Evolutionary conservation across 2,888 invertebrate genomes (phyloP).

Genomic region (Apoda limacodes): DNA sequence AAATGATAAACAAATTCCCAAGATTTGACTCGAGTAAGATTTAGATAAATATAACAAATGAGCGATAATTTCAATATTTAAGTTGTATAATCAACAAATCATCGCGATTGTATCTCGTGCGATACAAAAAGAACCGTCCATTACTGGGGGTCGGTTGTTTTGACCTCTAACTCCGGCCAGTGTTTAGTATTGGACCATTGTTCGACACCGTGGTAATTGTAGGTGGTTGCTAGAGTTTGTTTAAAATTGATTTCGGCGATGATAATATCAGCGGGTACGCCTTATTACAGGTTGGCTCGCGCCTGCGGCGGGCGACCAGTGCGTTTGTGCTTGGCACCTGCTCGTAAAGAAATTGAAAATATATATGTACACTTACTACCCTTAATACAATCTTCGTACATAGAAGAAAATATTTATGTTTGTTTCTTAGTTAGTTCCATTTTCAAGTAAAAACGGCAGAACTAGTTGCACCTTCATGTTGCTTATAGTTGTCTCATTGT

Average conservation of each 20-base stretch:
- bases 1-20: conserved; percentile 23
- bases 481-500: too few relatives aligned
- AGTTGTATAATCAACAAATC: conserved; percentile 63
- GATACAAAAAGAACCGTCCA: conserved; percentile 54
- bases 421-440: too few relatives aligned
- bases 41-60: conserved; percentile 56
- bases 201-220: conserved; percentile 58
- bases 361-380: too few relatives aligned
- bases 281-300: conserved; percentile 43
- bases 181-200: conserved; percentile 35
- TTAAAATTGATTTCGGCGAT: conserved; percentile 66
- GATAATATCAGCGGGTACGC: conserved; percentile 34
- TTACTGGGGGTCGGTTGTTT: conserved; percentile 35
- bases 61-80: conserved; percentile 66
- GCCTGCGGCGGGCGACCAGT: conserved; percentile 12
- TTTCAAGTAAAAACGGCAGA: too few relatives aligned
- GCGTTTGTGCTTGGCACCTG: too few relatives aligned
- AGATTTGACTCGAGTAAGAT: conserved; percentile 21
- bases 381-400: too few relatives aligned
- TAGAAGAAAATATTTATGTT: too few relatives aligned
- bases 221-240: conserved; percentile 64
- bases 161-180: conserved; percentile 58
- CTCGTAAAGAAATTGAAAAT: too few relatives aligned
- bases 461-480: too few relatives aligned
- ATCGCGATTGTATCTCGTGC: conserved; percentile 60